phyloP scores from a whole-genome alignment of 2,888 invertebrate species.

The Chydorus sphaericus region DNA sequence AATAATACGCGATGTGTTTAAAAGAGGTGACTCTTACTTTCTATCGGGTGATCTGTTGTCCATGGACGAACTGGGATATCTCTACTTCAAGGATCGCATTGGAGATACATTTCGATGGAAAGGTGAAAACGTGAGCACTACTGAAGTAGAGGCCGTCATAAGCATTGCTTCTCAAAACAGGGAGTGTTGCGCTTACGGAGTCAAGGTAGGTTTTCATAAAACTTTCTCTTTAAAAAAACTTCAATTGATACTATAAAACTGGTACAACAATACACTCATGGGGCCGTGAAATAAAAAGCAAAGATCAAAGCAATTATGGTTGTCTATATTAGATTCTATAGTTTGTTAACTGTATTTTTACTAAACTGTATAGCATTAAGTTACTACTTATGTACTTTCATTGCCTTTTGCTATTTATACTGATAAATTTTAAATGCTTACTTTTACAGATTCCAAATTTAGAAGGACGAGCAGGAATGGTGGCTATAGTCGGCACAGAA shows the following conservation, averaged over 20 bases:
- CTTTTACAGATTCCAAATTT: constrained; percentile 40
- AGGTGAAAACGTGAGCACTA: constrained; percentile 97
- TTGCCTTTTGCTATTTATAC: too few species aligned
- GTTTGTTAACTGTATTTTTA: too few species aligned
- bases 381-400: too few species aligned
- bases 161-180: constrained; percentile 65
- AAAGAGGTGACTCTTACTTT: constrained; percentile 80
- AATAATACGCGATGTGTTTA: constrained; percentile 72
- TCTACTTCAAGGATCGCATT: constrained; percentile 39
- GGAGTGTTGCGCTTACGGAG: constrained; percentile 88
- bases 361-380: too few species aligned
- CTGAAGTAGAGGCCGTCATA: constrained; percentile 86
- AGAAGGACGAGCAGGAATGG: constrained; percentile 91
- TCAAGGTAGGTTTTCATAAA: constrained; percentile 55
- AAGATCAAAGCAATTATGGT: too few species aligned
- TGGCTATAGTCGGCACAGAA: constrained; percentile 59
- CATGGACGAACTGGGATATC: constrained; percentile 39
- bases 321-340: too few species aligned
- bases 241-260: too few species aligned
- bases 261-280: too few species aligned
- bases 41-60: constrained; percentile 45
- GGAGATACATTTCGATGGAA: constrained; percentile 66
- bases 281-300: too few species aligned
- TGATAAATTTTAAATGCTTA: neutral
- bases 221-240: too few species aligned